Percentiles rank a stretch among this genome's conserved stretches.
Conservation (phyloP, 2,113 vertebrate species). For the Phoxinus phoxinus region DNA sequence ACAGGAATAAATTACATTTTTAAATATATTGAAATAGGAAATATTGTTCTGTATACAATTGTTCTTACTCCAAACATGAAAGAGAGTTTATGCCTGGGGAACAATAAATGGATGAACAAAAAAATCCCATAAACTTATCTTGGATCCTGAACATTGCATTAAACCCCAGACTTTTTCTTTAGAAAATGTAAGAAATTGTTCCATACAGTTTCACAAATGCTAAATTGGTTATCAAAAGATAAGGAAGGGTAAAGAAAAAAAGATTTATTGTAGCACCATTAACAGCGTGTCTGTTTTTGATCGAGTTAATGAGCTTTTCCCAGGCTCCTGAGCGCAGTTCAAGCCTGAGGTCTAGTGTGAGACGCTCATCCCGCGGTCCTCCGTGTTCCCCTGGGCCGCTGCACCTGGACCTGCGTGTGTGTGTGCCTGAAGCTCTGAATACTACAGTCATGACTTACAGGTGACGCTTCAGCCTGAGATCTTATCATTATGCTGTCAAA, state of each 20-base stretch:
- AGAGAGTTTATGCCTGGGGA: background rate
- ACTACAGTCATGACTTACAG: constrained; percentile 62
- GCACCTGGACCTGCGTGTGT: constrained; percentile 58
- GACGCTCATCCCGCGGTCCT: background rate
- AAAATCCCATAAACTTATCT: no score
- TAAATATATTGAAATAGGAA: no score
- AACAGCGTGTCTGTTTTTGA: background rate
- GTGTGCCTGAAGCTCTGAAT: background rate
- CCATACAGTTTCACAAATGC: background rate
- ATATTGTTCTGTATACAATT: no score
- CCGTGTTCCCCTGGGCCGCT: constrained; percentile 10
- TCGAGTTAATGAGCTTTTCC: background rate
- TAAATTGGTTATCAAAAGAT: no score
- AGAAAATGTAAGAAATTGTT: no score
- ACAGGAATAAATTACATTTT: no score
- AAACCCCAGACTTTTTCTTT: no score
- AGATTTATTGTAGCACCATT: background rate
- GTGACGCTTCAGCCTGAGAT: constrained; percentile 51
- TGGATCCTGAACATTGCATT: no score
- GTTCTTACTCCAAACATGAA: background rate
- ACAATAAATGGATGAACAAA: background rate
- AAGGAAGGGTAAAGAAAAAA: background rate
- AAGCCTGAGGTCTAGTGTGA: background rate
- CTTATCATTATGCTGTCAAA: constrained; percentile 20
- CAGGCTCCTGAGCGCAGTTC: background rate